phyloP scores from a whole-genome alignment of 2,888 invertebrate species.

The Leucozona laternaria region DNA sequence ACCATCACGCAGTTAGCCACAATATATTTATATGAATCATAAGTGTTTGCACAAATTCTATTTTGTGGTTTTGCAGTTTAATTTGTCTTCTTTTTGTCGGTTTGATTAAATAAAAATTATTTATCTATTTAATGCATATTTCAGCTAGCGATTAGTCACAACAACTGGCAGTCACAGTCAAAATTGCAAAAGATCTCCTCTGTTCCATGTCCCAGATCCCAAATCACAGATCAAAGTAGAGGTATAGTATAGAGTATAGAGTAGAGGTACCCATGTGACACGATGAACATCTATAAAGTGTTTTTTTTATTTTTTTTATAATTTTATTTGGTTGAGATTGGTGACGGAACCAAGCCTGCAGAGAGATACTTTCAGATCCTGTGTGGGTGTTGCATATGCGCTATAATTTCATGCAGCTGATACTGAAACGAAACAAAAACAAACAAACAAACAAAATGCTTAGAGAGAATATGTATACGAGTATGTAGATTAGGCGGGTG shows the following conservation, averaged over 20 bases:
- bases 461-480: neutral
- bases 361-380: slow-evolving; percentile 26
- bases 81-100: slow-evolving; percentile 33
- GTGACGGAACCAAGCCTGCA: slow-evolving; percentile 48
- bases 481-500: slow-evolving; percentile 32
- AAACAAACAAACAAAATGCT: slow-evolving; percentile 16
- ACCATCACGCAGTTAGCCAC: slow-evolving; percentile 3
- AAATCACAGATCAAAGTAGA: slow-evolving; percentile 53
- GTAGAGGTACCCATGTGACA: neutral
- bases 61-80: slow-evolving; percentile 44
- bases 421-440: slow-evolving; percentile 45
- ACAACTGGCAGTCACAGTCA: neutral
- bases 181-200: slow-evolving; percentile 53
- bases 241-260: too few relatives aligned
- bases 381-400: slow-evolving; percentile 49
- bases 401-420: slow-evolving; percentile 55
- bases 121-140: slow-evolving; percentile 54
- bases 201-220: slow-evolving; percentile 18
- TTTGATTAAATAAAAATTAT: slow-evolving; percentile 36
- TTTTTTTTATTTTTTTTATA: neutral
- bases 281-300: slow-evolving; percentile 30
- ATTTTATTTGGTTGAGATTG: neutral
- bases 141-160: slow-evolving; percentile 62
- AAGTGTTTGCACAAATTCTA: slow-evolving; percentile 14
- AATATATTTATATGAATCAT: slow-evolving; percentile 45